Percentiles rank a stretch among this genome's conserved stretches.
Evolutionary conservation across 1,140 invertebrate genomes (phyloP).

Genomic region (Diorhabda sublineata): DNA sequence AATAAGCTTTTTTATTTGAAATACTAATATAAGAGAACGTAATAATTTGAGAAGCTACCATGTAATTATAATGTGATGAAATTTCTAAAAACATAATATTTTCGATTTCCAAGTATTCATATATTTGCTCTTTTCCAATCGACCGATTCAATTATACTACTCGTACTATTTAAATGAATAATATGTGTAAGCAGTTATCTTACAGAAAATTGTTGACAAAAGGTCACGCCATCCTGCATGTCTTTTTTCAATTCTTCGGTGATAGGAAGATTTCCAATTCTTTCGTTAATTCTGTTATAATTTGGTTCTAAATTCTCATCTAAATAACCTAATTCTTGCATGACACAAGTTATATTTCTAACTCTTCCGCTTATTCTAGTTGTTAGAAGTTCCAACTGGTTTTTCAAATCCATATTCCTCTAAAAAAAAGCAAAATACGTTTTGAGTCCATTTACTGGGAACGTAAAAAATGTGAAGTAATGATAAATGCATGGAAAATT

Average conservation of each 20-base stretch:
- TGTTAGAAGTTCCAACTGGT: constrained; percentile 55
- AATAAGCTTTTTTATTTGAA: too few relatives aligned
- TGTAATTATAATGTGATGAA: too few relatives aligned
- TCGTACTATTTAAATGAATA: too few relatives aligned
- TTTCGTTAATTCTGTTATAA: constrained; percentile 56
- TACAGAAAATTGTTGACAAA: constrained; percentile 63
- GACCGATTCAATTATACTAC: too few relatives aligned
- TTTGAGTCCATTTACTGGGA: neutral
- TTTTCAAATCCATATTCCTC: constrained; percentile 56
- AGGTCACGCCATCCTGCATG: constrained; percentile 59
- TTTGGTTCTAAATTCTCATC: constrained; percentile 61
- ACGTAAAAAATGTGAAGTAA: neutral
- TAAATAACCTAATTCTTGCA: constrained; percentile 65
- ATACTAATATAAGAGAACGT: too few relatives aligned
- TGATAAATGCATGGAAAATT: neutral
- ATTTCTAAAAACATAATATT: too few relatives aligned
- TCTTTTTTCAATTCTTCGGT: constrained; percentile 56
- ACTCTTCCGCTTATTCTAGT: constrained; percentile 51
- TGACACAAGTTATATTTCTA: constrained; percentile 61
- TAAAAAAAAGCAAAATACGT: constrained; percentile 33
- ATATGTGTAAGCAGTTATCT: constrained; percentile 25
- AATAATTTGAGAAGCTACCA: too few relatives aligned
- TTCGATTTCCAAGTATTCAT: too few relatives aligned
- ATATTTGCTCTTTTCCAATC: too few relatives aligned
- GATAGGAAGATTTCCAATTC: constrained; percentile 56